Evolutionary conservation across 1,140 invertebrate genomes (phyloP), one percentile per base, ranked within the genome.

Genomic region (Listronotus bonariensis): DNA sequence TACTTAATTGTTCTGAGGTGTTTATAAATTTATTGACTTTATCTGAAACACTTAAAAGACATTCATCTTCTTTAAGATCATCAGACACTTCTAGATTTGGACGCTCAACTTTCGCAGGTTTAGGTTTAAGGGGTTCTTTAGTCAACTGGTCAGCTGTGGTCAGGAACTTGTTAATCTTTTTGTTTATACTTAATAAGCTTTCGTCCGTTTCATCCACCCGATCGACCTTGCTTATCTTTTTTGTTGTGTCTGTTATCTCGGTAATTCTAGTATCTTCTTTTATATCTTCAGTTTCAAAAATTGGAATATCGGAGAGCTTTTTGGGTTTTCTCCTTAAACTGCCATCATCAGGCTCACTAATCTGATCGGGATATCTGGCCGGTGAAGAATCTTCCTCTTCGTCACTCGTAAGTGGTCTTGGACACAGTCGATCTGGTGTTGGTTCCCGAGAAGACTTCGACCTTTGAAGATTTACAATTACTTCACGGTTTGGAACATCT

Each of bases 391-490:
- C n/a, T 78, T 87, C 84, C 49, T 86, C 80, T 58, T 82, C 78
- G 14, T 75, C 72, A 26, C 82, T 81, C 26, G 81, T 80, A 45
- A 87, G 78, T 0, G 87, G 86, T n/a, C 83, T 83, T 0, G 86
- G 85, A 71, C 85, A 85, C 64, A 87, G 82, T 38, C 83, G 81
- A 73, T 88, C 85, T 6, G 88, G 88, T 10, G 87, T 87, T 17
- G 86, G 87, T 75, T 90, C 88, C 40, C 88, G 74, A 0, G 88
- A 89, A 51, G 88, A 89, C 77, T 86, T 88, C 0, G 87, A 87
- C 73, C 86, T 84, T 74, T 88, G 85, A 18, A 86, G 79, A 58
- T 84, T 80, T 63, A 89, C 85, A 60, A 87, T 84, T 26, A 87
- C 81, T 72, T 80, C 76, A 59, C 78, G 72, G 67, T 81, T 78